Percentiles rank a stretch among this genome's conserved stretches.
Evolutionary conservation across 92 coral and sea anemone genomes (phyloP).

Genomic region (Epizoanthus fatuus): DNA sequence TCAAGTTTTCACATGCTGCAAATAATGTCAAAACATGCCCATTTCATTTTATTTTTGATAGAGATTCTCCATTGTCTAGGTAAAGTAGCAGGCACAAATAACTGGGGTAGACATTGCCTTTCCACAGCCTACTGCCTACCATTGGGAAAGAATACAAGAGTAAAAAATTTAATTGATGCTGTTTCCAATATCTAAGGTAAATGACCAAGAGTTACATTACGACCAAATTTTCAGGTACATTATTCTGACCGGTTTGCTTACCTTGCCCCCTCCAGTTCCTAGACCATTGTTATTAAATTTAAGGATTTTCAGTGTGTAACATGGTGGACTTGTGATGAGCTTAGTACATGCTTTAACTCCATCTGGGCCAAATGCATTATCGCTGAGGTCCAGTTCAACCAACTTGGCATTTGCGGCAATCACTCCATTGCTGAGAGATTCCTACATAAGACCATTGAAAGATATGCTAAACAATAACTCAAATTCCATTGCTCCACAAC

Average conservation of each 20-base stretch:
- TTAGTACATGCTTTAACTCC: conserved; percentile 96
- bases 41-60: too few relatives aligned
- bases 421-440: conserved; percentile 89
- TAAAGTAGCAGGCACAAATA: too few relatives aligned
- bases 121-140: too few relatives aligned
- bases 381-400: conserved; percentile 94
- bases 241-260: conserved; percentile 11
- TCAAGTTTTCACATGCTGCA: neutral
- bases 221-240: too few relatives aligned
- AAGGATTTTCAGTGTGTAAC: conserved; percentile 86
- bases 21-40: neutral
- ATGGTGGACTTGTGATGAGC: conserved; percentile 92
- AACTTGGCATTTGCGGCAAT: conserved; percentile 89
- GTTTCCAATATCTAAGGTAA: too few relatives aligned
- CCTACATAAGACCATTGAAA: conserved; percentile 53
- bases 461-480: too few relatives aligned
- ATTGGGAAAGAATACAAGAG: too few relatives aligned
- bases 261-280: conserved; percentile 98
- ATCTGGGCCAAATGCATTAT: conserved; percentile 99
- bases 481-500: too few relatives aligned
- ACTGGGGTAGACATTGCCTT: too few relatives aligned
- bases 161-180: too few relatives aligned
- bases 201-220: too few relatives aligned
- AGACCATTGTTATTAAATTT: conserved; percentile 97
- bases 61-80: too few relatives aligned